Base-by-base conservation (phyloP, 2,113 vertebrate genomes). In the Alaudala cheleensis region DNA sequence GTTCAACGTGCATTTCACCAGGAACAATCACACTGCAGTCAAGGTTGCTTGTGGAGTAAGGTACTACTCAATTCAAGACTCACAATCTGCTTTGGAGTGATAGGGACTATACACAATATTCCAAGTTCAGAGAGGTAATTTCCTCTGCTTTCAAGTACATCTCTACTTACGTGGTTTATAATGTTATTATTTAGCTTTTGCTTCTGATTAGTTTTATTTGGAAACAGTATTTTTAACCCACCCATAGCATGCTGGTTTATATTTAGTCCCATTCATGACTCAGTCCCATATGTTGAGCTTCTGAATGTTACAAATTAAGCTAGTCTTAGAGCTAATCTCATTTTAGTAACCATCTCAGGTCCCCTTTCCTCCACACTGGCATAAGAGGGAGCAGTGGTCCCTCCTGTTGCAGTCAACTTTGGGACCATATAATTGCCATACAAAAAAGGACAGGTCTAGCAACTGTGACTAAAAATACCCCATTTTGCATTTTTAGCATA, bases 171-270 rank as follows among this genome's bases (percentile, higher is more conserved):
- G 82, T 94, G 88, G 88, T 57, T 83, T 86, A 78, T 70, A 90
- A 88, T 95, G 79, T 90, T 95, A 90, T 86, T 96, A 88, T 96
- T 96, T 97, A 96, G 86, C 94, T 96, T 95, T 97, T 96, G 90
- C 92, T 96, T 96, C 93, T 93, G 76, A 94, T 97, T 95, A 97
- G 26, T 93, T 96, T 95, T 95, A 95, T 96, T 90, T 95, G 93
- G 91, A 96, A 90, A 96, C 42, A 90, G 87, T 93, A 95, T 93
- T 95, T 95, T 96, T 96, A 95, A 88, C 80, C 80, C 34, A 65
- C 57, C 60, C 66, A 0, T 77, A 81, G 24, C 61, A 86, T 88
- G 82, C 80, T 95, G 92, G 86, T 94, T 93, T 93, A 94, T 91
- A 90, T 94, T 95, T 97, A 95, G 90, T 66, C 74, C 69, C 47